These are phyloP conservation scores for Dicerorhinus sumatrensis DNA, from an alignment of 2,113 vertebrate species.

Conservation along the genomic window DNA sequence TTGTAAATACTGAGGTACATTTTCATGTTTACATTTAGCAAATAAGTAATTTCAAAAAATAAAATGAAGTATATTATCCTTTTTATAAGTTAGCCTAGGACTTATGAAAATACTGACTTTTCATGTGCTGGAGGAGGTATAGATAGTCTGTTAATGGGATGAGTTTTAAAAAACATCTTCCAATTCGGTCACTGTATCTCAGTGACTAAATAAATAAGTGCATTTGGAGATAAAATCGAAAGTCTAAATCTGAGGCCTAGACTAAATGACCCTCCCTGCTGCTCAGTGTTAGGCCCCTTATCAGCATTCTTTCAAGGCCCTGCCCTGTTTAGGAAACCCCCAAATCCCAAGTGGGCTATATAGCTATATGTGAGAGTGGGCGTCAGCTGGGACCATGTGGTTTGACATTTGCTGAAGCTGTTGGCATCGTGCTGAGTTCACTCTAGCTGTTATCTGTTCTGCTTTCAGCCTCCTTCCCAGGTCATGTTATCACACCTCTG, in stretches of 20 bases:
- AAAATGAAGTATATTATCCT: not conserved
- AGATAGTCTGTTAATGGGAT: not conserved
- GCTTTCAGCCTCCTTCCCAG: conserved; percentile 35
- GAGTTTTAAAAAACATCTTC: conserved; percentile 37
- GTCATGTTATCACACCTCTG: conserved; percentile 57
- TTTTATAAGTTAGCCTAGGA: not conserved
- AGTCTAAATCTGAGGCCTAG: conserved; percentile 51
- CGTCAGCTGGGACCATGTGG: not conserved
- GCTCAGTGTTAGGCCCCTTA: not conserved
- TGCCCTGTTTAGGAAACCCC: not conserved
- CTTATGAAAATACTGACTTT: conserved; percentile 44
- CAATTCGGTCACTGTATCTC: conserved; percentile 4
- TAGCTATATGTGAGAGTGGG: not conserved
- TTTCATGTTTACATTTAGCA: not conserved
- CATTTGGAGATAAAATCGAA: conserved; percentile 51
- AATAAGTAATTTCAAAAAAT: conserved; percentile 11
- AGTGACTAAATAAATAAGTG: conserved; percentile 54
- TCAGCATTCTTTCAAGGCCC: not conserved
- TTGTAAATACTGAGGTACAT: not conserved
- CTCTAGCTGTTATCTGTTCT: conserved; percentile 23
- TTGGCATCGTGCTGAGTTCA: not conserved
- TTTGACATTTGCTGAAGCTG: not conserved
- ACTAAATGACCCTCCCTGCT: conserved; percentile 48
- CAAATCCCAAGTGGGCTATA: not conserved
- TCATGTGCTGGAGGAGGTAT: not conserved